Conservation (phyloP, 1,140 invertebrate genomes). For the Lepidurus couesii region DNA sequence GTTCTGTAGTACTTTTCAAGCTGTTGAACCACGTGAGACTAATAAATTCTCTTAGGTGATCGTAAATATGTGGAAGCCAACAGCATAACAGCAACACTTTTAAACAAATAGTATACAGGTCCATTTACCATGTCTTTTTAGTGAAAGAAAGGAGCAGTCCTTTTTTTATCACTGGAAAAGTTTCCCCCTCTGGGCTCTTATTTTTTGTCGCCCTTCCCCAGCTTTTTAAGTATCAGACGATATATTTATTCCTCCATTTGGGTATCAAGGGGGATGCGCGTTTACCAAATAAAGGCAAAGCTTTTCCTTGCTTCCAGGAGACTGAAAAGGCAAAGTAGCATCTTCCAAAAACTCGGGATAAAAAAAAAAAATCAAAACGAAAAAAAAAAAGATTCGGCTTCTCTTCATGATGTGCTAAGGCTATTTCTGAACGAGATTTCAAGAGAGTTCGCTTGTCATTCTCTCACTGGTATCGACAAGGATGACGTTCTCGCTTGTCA, state of each 20-base stretch:
- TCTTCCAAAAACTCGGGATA: too few relatives aligned
- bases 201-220: neutral
- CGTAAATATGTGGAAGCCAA: conserved; percentile 19
- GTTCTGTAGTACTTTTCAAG: neutral
- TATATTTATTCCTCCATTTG: conserved; percentile 19
- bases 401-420: neutral
- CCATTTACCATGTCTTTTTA: conserved; percentile 19
- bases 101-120: conserved; percentile 11
- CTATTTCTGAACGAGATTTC: neutral
- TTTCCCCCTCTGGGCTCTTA: neutral
- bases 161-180: neutral
- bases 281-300: conserved; percentile 18
- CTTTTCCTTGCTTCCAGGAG: neutral
- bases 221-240: conserved; percentile 11
- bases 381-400: neutral
- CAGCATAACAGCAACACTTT: conserved; percentile 22
- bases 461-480: neutral
- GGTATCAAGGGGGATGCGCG: conserved; percentile 17
- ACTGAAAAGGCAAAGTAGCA: neutral
- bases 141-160: neutral
- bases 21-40: conserved; percentile 21
- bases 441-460: neutral
- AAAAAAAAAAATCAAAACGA: too few relatives aligned
- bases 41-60: conserved; percentile 20
- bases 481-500: conserved; percentile 14